phyloP scores from a whole-genome alignment of 1,140 invertebrate genomes.

The Penaeus vannamei region DNA sequence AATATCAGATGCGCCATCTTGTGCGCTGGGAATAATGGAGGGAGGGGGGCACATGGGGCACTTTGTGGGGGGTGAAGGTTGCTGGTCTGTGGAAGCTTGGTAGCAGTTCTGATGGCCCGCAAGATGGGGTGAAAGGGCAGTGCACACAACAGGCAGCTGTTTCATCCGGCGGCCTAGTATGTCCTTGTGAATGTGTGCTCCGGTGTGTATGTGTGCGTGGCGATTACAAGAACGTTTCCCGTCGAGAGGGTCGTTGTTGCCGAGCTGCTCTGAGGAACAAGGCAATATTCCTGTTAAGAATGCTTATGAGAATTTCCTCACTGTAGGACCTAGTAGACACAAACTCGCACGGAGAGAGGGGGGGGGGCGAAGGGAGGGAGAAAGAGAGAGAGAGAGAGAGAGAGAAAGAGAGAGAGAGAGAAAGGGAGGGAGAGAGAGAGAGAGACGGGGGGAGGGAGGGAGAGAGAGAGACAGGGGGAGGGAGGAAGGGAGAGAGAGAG shows the following conservation, averaged over 20 bases:
- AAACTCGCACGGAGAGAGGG: neutral
- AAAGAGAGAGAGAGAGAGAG: constrained; percentile 52
- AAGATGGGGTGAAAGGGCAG: too few species aligned
- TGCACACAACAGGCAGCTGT: too few species aligned
- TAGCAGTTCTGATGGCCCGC: too few species aligned
- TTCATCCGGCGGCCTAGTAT: neutral
- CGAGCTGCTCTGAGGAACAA: too few species aligned
- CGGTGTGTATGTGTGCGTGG: neutral
- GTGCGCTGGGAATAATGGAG: constrained; percentile 1
- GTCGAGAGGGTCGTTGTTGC: too few species aligned
- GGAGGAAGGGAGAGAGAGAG: neutral
- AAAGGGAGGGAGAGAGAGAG: neutral
- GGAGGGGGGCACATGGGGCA: neutral
- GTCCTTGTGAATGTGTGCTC: neutral
- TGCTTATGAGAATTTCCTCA: too few species aligned
- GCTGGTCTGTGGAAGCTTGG: neutral
- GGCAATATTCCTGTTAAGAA: too few species aligned
- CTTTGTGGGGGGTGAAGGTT: neutral
- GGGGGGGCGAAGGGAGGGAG: constrained; percentile 39
- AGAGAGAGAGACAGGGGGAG: neutral
- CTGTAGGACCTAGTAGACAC: neutral
- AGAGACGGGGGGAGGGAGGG: neutral
- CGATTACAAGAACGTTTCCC: too few species aligned
- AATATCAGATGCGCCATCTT: constrained; percentile 41
- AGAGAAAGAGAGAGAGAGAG: constrained; percentile 45